phyloP scores from a whole-genome alignment of 2,797 vertebrate species.

The Columba guinea region DNA sequence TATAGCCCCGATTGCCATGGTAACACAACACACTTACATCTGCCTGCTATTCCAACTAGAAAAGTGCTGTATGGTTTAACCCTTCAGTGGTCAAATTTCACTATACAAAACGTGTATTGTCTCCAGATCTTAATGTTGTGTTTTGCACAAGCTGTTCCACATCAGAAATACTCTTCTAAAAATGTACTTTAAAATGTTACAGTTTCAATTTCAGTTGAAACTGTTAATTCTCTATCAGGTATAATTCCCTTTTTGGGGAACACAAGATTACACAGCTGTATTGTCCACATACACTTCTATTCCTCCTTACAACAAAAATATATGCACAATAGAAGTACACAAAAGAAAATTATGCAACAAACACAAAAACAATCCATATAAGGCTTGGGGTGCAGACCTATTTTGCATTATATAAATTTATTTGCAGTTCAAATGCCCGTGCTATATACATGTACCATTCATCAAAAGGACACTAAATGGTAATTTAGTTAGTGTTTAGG shows the following conservation, averaged over 20 bases:
- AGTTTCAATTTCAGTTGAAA: not conserved
- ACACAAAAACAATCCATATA: not conserved
- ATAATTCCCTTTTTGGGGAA: not conserved
- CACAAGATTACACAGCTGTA: not conserved
- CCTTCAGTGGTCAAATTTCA: slow-evolving; percentile 31
- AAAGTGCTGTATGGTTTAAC: slow-evolving; percentile 70
- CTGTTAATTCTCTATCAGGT: not conserved
- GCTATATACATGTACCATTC: not conserved
- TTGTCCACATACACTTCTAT: not conserved
- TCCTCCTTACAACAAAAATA: not conserved
- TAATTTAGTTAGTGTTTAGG: not conserved
- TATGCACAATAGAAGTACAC: not conserved
- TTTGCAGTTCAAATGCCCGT: slow-evolving; percentile 25
- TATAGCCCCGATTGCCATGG: slow-evolving; percentile 75
- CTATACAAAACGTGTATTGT: not conserved
- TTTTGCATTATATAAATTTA: not conserved
- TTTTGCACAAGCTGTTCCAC: not conserved
- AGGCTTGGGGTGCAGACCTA: not conserved
- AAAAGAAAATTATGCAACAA: not conserved
- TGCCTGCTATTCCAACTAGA: slow-evolving; percentile 67
- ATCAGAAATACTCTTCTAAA: not conserved
- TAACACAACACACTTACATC: slow-evolving; percentile 81
- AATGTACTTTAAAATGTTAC: not conserved
- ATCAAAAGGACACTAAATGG: not conserved
- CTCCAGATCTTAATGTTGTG: not conserved